Evolutionary conservation across 2,113 vertebrate genomes (phyloP), one percentile per base, ranked within the genome.

Genomic region (Heteronetta atricapilla): DNA sequence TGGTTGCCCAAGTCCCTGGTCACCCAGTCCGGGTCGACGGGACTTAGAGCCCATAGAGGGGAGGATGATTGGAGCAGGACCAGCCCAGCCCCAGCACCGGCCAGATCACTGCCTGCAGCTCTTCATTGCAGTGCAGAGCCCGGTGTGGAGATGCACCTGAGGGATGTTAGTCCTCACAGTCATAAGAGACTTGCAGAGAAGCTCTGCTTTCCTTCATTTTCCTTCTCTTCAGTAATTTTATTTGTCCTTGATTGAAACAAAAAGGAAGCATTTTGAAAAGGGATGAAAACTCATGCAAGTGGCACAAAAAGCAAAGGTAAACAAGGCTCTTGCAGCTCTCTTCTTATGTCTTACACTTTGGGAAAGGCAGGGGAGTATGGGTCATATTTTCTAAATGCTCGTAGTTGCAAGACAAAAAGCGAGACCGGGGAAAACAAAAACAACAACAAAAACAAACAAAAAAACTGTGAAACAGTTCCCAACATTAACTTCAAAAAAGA

Each of bases 21-120:
- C 50, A 23, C 73, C 34, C 31, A 0, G 16, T 16, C 4, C 3
- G 2, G 4, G 2, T 13, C 13, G 4, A 13, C 44, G n/a, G 53
- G 63, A 69, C 70, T 56, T 73, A 68, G 20, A 55, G 46, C 48
- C 77, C 9, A 1, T 1, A 16, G n/a, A 33, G 33, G 33, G 36
- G 73, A 17, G 77, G 63, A 31, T 21, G 42, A 26, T 50, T 70
- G 21, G 40, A 38, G 58, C 13, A 6, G 23, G 68, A 42, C 34
- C 53, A 36, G 67, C 8, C 53, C 34, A 0, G 34, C 40, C n/a
- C 42, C 55, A 52, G 34, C 80, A 10, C 8, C 34, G 10, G 38
- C 60, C 10, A 16, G 50, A 50, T 14, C 34, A 64, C 34, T 69
- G 69, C 29, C 56, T 26, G 0, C 46, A 23, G n/a, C 44, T 75